Evolutionary conservation across 2,797 vertebrate genomes (phyloP).

Genomic region (Apodemus agrarius): DNA sequence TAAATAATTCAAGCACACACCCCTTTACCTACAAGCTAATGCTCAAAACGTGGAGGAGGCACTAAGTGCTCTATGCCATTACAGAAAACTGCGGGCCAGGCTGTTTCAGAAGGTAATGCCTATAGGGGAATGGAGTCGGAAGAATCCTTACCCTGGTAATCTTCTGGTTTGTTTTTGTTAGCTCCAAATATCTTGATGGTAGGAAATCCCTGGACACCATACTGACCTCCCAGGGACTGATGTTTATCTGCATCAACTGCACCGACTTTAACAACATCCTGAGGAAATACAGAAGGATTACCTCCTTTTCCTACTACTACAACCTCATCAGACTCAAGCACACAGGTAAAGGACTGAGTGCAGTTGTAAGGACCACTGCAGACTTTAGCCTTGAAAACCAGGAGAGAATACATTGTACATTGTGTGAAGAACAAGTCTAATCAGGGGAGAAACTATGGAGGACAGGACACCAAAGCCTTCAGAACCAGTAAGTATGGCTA

Average conservation of each 20-base stretch:
- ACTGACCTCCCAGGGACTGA: conserved; percentile 94
- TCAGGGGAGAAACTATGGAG: no score
- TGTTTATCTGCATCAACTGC: conserved; percentile 97
- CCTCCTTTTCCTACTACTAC: not conserved
- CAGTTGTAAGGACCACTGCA: not conserved
- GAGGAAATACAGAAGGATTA: conserved; percentile 6
- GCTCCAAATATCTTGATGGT: conserved; percentile 98
- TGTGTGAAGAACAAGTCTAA: not conserved
- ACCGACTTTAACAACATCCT: conserved; percentile 97
- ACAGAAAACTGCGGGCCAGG: not conserved
- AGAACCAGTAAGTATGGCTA: not conserved
- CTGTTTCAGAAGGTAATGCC: not conserved
- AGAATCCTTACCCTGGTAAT: conserved; percentile 94
- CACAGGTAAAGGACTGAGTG: not conserved
- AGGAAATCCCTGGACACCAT: conserved; percentile 95
- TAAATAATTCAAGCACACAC: not conserved
- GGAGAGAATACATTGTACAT: not conserved
- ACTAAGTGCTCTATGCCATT: not conserved
- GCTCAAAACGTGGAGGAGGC: not conserved
- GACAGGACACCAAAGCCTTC: not conserved
- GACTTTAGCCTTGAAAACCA: not conserved
- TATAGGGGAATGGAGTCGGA: not conserved
- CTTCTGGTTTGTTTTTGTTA: conserved; percentile 97
- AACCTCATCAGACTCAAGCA: not conserved
- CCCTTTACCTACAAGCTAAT: not conserved